Conservation (phyloP, 2,888 invertebrate genomes). For the Drosophila barbarae region DNA sequence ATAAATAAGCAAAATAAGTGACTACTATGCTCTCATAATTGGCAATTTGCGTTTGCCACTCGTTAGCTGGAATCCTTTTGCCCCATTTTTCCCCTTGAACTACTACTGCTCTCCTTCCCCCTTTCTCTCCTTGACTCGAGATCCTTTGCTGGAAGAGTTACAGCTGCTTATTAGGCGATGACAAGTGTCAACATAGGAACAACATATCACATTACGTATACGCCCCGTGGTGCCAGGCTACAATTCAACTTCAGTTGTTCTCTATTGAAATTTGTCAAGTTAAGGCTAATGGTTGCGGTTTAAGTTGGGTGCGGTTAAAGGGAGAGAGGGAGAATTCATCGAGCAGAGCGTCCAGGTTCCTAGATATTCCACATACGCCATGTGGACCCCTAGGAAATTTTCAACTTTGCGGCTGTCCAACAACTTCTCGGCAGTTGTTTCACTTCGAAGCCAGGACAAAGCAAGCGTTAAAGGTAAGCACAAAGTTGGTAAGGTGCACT, state of each 20-base stretch:
- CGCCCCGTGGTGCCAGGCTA: conserved; percentile 11
- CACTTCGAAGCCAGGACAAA: conserved; percentile 17
- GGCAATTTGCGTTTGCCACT: conserved; percentile 65
- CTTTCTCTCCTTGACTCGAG: background rate
- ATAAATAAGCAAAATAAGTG: conserved; percentile 66
- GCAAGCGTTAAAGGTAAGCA: conserved; percentile 35
- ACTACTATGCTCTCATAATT: conserved; percentile 66
- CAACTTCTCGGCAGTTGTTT: conserved; percentile 26
- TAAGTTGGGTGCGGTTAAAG: background rate
- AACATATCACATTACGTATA: conserved; percentile 26
- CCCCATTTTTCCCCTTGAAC: background rate
- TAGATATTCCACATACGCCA: conserved; percentile 29
- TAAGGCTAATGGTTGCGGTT: background rate
- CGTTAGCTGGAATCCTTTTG: conserved; percentile 45
- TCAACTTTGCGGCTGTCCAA: conserved; percentile 33
- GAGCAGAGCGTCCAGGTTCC: background rate
- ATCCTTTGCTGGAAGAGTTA: conserved; percentile 17
- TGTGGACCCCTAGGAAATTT: conserved; percentile 17
- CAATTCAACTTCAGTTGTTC: conserved; percentile 26
- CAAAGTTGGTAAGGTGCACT: conserved; percentile 16
- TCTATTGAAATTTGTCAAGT: conserved; percentile 25
- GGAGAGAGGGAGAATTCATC: background rate
- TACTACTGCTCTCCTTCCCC: too few relatives aligned
- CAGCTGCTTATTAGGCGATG: conserved; percentile 33
- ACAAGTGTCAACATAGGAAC: conserved; percentile 33